phyloP scores from a whole-genome alignment of 2,113 vertebrate genomes.

The Neofelis nebulosa region DNA sequence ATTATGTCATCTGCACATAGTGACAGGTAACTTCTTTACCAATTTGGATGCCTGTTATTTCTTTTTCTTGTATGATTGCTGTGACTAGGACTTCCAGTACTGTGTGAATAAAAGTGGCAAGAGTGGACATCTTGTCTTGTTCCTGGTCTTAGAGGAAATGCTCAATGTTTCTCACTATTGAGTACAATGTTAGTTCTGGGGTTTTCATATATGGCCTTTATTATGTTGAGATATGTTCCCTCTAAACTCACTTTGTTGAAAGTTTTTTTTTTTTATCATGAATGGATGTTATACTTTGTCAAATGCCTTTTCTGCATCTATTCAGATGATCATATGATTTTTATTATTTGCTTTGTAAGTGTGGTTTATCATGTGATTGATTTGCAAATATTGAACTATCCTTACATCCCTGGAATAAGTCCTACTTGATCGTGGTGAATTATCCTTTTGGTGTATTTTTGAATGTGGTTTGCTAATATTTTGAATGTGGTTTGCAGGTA shows the following conservation, averaged over 20 bases:
- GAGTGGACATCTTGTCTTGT: neutral
- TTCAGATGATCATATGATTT: neutral
- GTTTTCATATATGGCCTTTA: neutral
- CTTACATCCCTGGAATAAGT: neutral
- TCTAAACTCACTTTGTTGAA: neutral
- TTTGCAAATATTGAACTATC: neutral
- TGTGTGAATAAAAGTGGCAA: neutral
- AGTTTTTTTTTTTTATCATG: neutral
- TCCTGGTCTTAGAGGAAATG: neutral
- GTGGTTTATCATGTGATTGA: neutral
- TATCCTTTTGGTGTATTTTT: neutral
- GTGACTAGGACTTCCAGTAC: neutral
- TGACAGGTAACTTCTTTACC: neutral
- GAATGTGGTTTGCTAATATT: neutral
- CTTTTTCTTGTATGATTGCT: neutral
- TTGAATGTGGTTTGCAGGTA: neutral
- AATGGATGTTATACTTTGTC: neutral
- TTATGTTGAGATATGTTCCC: neutral
- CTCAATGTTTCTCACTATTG: neutral
- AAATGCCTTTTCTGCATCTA: neutral
- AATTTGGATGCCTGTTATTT: neutral
- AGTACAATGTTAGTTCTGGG: neutral
- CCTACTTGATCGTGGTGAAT: neutral
- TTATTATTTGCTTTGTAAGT: neutral
- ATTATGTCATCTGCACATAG: neutral